Percentiles rank a stretch among this genome's conserved stretches.
These are phyloP conservation scores for Bufo bufo DNA, from an alignment of 2,113 vertebrate species.

Conservation along the genomic window DNA sequence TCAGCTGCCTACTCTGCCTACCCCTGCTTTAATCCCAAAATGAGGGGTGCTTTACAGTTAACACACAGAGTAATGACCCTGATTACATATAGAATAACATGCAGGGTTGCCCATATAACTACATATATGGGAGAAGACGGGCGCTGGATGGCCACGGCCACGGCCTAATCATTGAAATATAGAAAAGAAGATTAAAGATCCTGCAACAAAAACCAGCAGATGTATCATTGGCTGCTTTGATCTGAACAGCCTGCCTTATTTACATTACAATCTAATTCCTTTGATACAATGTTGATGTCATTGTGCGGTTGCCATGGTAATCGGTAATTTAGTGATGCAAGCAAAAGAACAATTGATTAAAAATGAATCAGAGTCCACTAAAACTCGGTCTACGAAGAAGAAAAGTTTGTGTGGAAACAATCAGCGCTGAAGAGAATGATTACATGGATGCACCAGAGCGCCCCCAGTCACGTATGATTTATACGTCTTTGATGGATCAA, in stretches of 20 bases:
- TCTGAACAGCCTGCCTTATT: background rate
- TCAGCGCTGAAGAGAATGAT: too few relatives aligned
- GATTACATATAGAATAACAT: too few relatives aligned
- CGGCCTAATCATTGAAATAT: background rate
- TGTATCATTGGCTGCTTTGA: background rate
- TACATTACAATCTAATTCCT: background rate
- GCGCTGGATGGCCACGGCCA: background rate
- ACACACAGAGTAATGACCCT: too few relatives aligned
- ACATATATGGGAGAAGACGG: background rate
- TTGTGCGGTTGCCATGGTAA: background rate
- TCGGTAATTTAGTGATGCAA: background rate
- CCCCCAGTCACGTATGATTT: too few relatives aligned
- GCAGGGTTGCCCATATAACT: background rate
- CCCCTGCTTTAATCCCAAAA: too few relatives aligned
- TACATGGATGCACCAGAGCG: too few relatives aligned
- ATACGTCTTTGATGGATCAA: too few relatives aligned
- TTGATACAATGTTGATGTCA: background rate
- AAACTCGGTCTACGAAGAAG: background rate
- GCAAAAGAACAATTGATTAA: background rate
- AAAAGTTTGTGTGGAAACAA: background rate
- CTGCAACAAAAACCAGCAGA: background rate
- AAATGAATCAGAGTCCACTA: background rate
- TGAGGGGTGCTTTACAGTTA: too few relatives aligned
- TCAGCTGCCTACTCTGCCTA: too few relatives aligned
- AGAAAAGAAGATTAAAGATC: conserved; percentile 1